Percentiles rank a stretch among this genome's conserved stretches.
Evolutionary conservation across 2,113 vertebrate genomes (phyloP).

Genomic region (Tyto alba): DNA sequence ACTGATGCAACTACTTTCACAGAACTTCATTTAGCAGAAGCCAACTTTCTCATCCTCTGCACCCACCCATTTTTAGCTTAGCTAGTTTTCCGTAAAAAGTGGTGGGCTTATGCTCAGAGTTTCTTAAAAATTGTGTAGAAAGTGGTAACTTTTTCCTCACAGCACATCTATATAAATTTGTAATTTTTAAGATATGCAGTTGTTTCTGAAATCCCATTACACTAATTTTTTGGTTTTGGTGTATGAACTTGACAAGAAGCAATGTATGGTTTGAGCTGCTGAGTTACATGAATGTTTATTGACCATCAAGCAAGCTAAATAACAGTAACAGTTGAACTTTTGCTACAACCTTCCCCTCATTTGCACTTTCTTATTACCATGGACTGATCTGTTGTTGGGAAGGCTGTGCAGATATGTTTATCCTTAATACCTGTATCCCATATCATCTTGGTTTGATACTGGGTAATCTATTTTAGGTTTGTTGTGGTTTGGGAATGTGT

Average conservation of each 20-base stretch:
- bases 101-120: not conserved
- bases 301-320: not conserved
- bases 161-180: not conserved
- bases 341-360: not conserved
- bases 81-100: not conserved
- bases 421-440: not conserved
- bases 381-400: not conserved
- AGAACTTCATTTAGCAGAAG: not conserved
- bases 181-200: not conserved
- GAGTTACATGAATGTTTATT: not conserved
- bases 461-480: not conserved
- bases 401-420: not conserved
- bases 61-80: not conserved
- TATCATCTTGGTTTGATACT: not conserved
- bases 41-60: not conserved
- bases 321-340: not conserved
- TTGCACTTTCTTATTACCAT: not conserved
- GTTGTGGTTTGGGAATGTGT: not conserved
- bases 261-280: not conserved
- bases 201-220: not conserved
- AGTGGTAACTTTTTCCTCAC: not conserved
- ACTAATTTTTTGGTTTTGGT: not conserved
- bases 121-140: not conserved
- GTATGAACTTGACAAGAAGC: not conserved
- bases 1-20: not conserved